Conservation (phyloP, 1,140 invertebrate genomes). For the Augochlora pura region DNA sequence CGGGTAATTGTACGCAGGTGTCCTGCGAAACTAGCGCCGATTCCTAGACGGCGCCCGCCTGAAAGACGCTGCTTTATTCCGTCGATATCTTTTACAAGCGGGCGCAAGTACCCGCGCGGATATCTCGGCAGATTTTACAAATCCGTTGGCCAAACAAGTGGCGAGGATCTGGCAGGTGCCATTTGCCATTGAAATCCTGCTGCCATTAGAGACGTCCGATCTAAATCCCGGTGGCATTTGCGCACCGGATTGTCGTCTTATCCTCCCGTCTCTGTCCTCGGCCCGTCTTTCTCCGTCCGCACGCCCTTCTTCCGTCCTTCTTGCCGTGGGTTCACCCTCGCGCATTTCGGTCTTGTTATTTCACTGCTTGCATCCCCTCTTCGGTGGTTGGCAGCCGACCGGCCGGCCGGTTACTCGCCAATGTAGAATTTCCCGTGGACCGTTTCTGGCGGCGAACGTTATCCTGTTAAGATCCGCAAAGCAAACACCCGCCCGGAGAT, state of each 20-base stretch:
- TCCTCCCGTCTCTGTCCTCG: conserved; percentile 39
- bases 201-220: conserved; percentile 72
- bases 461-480: conserved; percentile 70
- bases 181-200: conserved; percentile 71
- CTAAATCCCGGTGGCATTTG: conserved; percentile 69
- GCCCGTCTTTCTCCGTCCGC: conserved; percentile 5
- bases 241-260: conserved; percentile 68
- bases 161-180: conserved; percentile 61
- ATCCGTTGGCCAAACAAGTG: conserved; percentile 71
- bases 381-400: conserved; percentile 9
- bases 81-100: conserved; percentile 27
- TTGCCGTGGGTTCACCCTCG: conserved; percentile 32
- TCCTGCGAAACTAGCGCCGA: too few relatives aligned
- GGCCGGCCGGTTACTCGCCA: conserved; percentile 35
- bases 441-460: conserved; percentile 61
- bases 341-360: conserved; percentile 60
- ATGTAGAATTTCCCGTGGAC: conserved; percentile 56
- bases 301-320: conserved; percentile 15
- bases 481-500: conserved; percentile 63
- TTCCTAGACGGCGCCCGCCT: not conserved
- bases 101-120: conserved; percentile 31
- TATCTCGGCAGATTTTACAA: conserved; percentile 60
- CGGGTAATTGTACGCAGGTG: too few relatives aligned
- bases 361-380: conserved; percentile 42
- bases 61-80: conserved; percentile 47